Conservation (phyloP, 1,140 invertebrate species). For the Pomacea maculata region DNA sequence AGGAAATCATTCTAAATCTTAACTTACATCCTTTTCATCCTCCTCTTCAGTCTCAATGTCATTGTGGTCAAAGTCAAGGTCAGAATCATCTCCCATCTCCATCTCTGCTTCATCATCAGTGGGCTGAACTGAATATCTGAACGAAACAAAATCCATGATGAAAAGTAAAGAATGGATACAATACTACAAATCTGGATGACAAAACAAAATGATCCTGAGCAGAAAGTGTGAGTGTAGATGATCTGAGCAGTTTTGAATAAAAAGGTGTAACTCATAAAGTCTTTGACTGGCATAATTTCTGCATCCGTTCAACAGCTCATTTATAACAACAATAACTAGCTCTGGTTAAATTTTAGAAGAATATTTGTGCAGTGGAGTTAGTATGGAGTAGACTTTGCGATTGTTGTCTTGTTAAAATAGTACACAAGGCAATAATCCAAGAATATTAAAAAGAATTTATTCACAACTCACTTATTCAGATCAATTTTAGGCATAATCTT, state of each 20-base stretch:
- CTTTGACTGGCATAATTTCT: too few species aligned
- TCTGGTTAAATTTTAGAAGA: too few species aligned
- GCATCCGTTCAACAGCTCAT: too few species aligned
- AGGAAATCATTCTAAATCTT: too few species aligned
- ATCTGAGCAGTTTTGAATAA: too few species aligned
- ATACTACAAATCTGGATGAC: background rate
- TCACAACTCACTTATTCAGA: conserved; percentile 70
- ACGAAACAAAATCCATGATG: conserved; percentile 18
- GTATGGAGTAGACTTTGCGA: too few species aligned
- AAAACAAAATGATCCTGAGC: background rate
- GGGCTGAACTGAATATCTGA: conserved; percentile 70
- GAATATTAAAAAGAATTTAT: background rate
- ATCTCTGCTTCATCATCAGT: conserved; percentile 68
- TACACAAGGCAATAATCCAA: background rate
- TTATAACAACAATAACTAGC: too few species aligned
- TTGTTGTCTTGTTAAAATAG: too few species aligned
- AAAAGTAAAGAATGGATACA: background rate
- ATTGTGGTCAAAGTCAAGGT: conserved; percentile 58
- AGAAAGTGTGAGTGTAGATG: too few species aligned
- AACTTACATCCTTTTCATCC: conserved; percentile 24
- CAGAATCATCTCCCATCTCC: conserved; percentile 50
- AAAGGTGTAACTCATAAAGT: too few species aligned
- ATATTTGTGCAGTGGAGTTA: too few species aligned
- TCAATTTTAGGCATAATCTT: conserved; percentile 69
- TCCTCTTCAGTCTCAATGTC: conserved; percentile 45